Evolutionary conservation across 2,888 invertebrate genomes (phyloP).

Genomic region (Himalopsyche japonica): DNA sequence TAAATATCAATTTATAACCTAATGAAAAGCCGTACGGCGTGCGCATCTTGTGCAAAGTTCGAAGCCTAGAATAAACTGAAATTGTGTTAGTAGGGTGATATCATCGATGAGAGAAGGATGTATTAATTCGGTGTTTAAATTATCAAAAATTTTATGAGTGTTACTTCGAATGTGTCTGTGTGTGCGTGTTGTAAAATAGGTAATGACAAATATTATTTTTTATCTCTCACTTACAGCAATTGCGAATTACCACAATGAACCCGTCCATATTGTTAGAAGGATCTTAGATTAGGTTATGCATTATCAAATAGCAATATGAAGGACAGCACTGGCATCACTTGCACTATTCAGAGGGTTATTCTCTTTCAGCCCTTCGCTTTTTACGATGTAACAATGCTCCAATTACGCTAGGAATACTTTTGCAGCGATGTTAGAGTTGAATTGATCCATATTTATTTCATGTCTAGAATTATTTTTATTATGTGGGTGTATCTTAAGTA

Average conservation of each 20-base stretch:
- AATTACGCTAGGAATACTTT: neutral
- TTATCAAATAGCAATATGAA: neutral
- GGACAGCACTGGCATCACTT: neutral
- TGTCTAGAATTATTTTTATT: neutral
- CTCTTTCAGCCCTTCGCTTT: too few relatives aligned
- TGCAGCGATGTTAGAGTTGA: neutral
- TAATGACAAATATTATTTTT: slow-evolving; percentile 20
- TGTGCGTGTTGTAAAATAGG: slow-evolving; percentile 25
- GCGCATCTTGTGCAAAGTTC: neutral
- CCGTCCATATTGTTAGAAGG: neutral
- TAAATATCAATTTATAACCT: slow-evolving; percentile 1
- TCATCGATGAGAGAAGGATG: neutral
- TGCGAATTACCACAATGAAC: neutral
- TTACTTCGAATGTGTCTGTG: slow-evolving; percentile 13
- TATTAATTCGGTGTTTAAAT: neutral
- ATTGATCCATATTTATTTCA: neutral
- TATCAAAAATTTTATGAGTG: neutral
- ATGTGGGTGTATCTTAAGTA: neutral
- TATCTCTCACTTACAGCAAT: neutral
- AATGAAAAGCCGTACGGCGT: neutral
- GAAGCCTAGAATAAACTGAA: neutral
- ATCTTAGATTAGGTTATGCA: neutral
- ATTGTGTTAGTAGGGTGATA: slow-evolving; percentile 3
- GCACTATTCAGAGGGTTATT: neutral
- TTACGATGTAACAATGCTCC: too few relatives aligned